Evolutionary conservation across 2,888 invertebrate genomes (phyloP), one percentile per base, ranked within the genome.

Genomic region (Urechis unicinctus): DNA sequence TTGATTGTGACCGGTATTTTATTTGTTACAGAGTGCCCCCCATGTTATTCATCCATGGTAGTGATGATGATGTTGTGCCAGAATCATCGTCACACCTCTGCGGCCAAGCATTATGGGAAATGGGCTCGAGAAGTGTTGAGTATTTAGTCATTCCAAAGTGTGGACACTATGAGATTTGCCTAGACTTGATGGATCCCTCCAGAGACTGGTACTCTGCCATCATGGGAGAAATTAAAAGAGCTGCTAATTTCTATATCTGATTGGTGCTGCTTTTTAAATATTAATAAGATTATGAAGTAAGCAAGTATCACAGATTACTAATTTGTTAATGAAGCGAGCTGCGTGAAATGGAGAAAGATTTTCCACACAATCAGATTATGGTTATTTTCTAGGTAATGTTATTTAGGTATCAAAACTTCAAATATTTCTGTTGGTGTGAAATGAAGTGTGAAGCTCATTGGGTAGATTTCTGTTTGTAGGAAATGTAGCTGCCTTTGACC

Each of bases 11-110:
- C 25, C 17, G 41, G 13, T 29, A 21, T 9, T 21, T 25, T 22
- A 22, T 28, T 3, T 36, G 13, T 3, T 29, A 9, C 66, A 75
- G 74, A 45, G 64, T 74, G 30, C 75, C 75, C 5, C 60, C 68
- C 47, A 64, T 72, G 36, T 64, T 69, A 21, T 60, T 75, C 50
- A 58, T 72, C 0, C 75, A 75, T 61, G 74, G 74, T 4, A 67
- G 68, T 46, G 64, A 64, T 22, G 75, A 75, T 56, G 56, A 63
- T 52, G 66, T 68, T 3, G 71, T 72, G 17, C 74, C 74, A 2
- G 24, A 69, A 22, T 54, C 64, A 6, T 70, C 73, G 1, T 67
- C 68, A 0, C 61, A 64, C 13, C 65, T 63, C 29, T 68, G 72
- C 53, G 68, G 60, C 3, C 66, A 68, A n/a, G 67, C 66, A 13